Conservation (phyloP, 2,888 invertebrate genomes). For the Polymixis flavicincta region DNA sequence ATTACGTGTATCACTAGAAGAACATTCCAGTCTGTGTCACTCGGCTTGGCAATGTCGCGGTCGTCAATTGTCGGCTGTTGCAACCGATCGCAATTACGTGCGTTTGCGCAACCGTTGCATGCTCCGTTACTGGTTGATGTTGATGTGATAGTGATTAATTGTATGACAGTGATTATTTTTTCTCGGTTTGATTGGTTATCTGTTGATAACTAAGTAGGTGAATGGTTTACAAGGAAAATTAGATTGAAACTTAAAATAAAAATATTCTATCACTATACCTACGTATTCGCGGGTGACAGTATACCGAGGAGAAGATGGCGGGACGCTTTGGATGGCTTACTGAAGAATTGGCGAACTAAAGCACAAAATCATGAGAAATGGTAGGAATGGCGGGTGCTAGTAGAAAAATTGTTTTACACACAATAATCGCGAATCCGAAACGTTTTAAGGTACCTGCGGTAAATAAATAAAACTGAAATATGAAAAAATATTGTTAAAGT, state of each 20-base stretch:
- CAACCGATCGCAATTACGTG: conserved; percentile 42
- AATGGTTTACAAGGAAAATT: background rate
- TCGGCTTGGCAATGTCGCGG: conserved; percentile 62
- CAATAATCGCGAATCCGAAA: too few relatives aligned
- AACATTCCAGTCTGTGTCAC: conserved; percentile 42
- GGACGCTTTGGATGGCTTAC: background rate
- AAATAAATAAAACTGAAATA: too few relatives aligned
- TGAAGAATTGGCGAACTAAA: background rate
- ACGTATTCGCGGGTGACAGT: background rate
- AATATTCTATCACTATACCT: background rate
- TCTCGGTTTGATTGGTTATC: background rate
- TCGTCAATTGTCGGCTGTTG: conserved; percentile 53
- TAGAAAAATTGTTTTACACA: too few relatives aligned
- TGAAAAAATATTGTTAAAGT: too few relatives aligned
- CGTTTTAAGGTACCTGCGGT: too few relatives aligned
- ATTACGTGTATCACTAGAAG: conserved; percentile 21
- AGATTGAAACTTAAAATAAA: background rate
- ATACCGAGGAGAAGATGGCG: background rate
- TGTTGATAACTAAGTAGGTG: background rate
- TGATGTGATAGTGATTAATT: conserved; percentile 24
- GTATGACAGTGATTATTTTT: background rate
- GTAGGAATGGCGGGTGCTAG: too few relatives aligned
- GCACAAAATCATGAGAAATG: background rate
- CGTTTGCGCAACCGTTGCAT: conserved; percentile 48
- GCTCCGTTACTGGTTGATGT: conserved; percentile 23